Evolutionary conservation across 2,888 invertebrate genomes (phyloP).

Genomic region (Lamellibrachia columna): DNA sequence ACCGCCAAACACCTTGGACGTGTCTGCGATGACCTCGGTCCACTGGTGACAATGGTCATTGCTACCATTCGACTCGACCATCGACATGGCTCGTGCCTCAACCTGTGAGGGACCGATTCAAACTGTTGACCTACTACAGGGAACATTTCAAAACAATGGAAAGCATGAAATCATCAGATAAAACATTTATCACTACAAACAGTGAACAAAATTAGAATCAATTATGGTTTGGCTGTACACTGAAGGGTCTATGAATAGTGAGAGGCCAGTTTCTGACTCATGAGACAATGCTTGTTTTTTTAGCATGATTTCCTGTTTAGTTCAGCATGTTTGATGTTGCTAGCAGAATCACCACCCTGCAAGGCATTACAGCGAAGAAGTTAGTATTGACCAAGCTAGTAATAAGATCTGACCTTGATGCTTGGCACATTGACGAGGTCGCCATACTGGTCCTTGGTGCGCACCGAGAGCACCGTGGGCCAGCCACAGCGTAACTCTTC

Average conservation of each 20-base stretch:
- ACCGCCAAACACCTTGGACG: conserved; percentile 73
- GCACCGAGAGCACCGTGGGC: conserved; percentile 83
- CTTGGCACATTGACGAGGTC: conserved; percentile 85
- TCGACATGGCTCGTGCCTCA: conserved; percentile 78
- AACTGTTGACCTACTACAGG: background rate
- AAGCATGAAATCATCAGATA: background rate
- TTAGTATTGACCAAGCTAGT: background rate
- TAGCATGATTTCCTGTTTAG: too few species aligned
- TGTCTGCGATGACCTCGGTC: conserved; percentile 71
- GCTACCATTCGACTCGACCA: background rate
- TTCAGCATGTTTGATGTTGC: too few species aligned
- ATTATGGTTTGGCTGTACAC: too few species aligned
- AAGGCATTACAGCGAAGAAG: too few species aligned
- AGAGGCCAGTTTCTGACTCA: too few species aligned
- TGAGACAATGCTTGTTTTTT: too few species aligned
- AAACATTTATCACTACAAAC: background rate
- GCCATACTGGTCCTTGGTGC: conserved; percentile 91
- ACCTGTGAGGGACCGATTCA: conserved; percentile 67
- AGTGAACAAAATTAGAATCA: too few species aligned
- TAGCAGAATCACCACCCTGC: too few species aligned
- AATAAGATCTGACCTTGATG: conserved; percentile 72
- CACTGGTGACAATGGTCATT: background rate
- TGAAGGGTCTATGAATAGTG: too few species aligned
- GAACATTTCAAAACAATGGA: conserved; percentile 5
- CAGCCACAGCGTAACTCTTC: conserved; percentile 78